A percentile compares a stretch with the other conserved stretches of the same genome.
Evolutionary conservation across 2,113 vertebrate species (phyloP).

Genomic region (Istiophorus platypterus): DNA sequence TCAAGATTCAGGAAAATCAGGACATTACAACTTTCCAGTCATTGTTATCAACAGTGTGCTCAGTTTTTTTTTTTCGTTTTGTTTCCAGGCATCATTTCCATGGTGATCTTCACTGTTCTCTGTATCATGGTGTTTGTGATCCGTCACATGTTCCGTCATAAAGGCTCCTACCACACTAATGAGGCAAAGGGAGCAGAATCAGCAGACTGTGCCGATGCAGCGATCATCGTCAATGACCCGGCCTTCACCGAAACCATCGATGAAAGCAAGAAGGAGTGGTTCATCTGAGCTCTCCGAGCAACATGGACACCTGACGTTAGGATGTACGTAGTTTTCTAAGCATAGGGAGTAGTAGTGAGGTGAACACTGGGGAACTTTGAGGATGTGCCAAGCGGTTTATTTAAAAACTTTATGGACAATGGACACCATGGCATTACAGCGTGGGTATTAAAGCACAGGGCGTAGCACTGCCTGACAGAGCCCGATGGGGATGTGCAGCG

Average conservation of each 20-base stretch:
- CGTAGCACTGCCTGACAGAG: constrained; percentile 13
- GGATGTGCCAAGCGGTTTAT: constrained; percentile 29
- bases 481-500: neutral
- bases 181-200: constrained; percentile 97
- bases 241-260: constrained; percentile 99
- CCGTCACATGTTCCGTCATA: constrained; percentile 98
- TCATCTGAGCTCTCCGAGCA: constrained; percentile 84
- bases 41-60: neutral
- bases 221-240: constrained; percentile 98
- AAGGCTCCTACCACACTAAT: constrained; percentile 98
- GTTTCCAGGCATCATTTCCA: constrained; percentile 90
- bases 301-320: constrained; percentile 70
- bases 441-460: constrained; percentile 43
- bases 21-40: neutral
- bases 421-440: constrained; percentile 12
- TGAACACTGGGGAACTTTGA: neutral
- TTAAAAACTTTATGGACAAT: constrained; percentile 43
- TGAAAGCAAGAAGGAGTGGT: constrained; percentile 99
- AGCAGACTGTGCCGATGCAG: constrained; percentile 93
- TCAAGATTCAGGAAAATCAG: too few species aligned
- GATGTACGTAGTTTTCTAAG: constrained; percentile 58
- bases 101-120: constrained; percentile 94
- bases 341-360: constrained; percentile 44
- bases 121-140: constrained; percentile 96
- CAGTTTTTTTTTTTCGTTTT: too few species aligned